Evolutionary conservation across 1,140 invertebrate species (phyloP).

Genomic region (Phenacoccus solenopsis): DNA sequence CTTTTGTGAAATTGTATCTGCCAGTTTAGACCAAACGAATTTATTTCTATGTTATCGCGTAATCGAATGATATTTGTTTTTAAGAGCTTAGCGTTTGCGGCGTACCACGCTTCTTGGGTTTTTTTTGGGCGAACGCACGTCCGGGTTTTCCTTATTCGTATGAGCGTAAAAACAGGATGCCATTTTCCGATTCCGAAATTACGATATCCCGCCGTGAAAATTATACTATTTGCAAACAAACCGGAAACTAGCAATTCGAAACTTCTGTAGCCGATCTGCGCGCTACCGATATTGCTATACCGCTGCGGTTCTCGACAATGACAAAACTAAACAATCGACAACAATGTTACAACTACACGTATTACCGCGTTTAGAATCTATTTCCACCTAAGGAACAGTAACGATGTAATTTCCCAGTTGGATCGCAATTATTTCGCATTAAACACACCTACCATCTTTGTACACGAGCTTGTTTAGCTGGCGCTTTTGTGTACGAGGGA

Average conservation of each 20-base stretch:
- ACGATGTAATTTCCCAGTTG: slow-evolving; percentile 12
- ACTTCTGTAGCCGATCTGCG: not conserved
- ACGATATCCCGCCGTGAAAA: slow-evolving; percentile 9
- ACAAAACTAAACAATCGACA: not conserved
- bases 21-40: not conserved
- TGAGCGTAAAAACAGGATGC: slow-evolving; percentile 2
- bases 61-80: not conserved
- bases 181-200: not conserved
- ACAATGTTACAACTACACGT: slow-evolving; percentile 2
- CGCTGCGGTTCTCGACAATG: not conserved
- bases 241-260: slow-evolving; percentile 6
- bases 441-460: slow-evolving; percentile 4
- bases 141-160: no score
- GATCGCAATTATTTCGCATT: slow-evolving; percentile 12
- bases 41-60: not conserved
- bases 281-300: no score
- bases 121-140: no score
- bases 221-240: slow-evolving; percentile 16
- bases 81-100: no score
- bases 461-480: not conserved
- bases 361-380: not conserved
- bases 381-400: slow-evolving; percentile 5
- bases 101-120: no score
- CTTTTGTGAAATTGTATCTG: not conserved
- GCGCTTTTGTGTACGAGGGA: not conserved